phyloP scores from a whole-genome alignment of 2,113 vertebrate species.

The Halcyon malimbica region DNA sequence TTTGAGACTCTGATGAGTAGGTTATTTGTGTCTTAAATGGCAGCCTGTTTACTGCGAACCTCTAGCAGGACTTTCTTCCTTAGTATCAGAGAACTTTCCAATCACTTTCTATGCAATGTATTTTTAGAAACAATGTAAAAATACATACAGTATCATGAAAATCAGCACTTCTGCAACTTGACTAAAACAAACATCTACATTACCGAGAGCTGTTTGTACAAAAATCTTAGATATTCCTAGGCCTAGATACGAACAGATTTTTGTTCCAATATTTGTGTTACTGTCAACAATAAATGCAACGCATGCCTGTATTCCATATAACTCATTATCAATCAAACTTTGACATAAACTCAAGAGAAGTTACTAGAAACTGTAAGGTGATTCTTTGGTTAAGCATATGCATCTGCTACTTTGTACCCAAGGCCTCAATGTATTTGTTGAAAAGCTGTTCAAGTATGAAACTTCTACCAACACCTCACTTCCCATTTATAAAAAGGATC shows the following conservation, averaged over 20 bases:
- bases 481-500: neutral
- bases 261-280: neutral
- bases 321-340: neutral
- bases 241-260: neutral
- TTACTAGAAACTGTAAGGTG: neutral
- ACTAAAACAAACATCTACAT: neutral
- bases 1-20: neutral
- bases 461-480: neutral
- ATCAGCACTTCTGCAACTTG: neutral
- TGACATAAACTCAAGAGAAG: neutral
- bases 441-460: constrained; percentile 6
- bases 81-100: neutral
- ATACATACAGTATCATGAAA: neutral
- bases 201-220: neutral
- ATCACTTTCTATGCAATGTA: neutral
- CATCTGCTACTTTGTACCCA: constrained; percentile 34
- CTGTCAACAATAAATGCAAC: neutral
- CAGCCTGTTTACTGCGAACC: neutral
- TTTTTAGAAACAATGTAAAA: neutral
- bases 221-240: neutral
- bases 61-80: neutral
- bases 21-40: neutral
- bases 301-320: neutral
- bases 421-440: neutral
- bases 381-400: constrained; percentile 47